Conservation (phyloP, 2,797 vertebrate genomes). For the Alfaro cultratus region DNA sequence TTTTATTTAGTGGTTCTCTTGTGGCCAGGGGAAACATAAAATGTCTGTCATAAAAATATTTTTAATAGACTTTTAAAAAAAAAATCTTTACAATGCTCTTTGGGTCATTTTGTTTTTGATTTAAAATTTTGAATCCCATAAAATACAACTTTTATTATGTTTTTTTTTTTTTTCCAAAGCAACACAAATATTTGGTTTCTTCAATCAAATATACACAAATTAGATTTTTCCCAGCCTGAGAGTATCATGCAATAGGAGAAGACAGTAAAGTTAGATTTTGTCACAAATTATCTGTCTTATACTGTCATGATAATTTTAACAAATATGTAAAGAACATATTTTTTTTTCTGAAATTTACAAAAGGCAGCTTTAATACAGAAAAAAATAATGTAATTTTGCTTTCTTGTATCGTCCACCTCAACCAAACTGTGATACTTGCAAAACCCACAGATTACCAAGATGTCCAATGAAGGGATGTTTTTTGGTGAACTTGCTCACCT, state of each 20-base stretch:
- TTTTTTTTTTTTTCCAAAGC: neutral
- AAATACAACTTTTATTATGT: neutral
- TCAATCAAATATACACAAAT: neutral
- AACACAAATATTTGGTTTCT: neutral
- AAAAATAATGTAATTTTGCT: too few species aligned
- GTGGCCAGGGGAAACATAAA: neutral
- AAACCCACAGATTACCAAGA: too few species aligned
- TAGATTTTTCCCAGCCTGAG: neutral
- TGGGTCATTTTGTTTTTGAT: neutral
- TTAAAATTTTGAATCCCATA: neutral
- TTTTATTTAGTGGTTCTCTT: neutral
- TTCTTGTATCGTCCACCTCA: too few species aligned
- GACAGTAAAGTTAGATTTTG: too few species aligned
- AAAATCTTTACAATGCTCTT: neutral
- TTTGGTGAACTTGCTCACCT: neutral
- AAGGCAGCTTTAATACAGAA: too few species aligned
- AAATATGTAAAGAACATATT: too few species aligned
- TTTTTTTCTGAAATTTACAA: too few species aligned
- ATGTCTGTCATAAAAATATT: neutral
- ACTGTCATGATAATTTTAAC: too few species aligned
- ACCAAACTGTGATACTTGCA: too few species aligned
- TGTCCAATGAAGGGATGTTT: too few species aligned
- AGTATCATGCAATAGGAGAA: too few species aligned
- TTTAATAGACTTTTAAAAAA: neutral
- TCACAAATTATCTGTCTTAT: too few species aligned